A percentile compares a stretch with the other conserved stretches of the same genome.
These are phyloP conservation scores for Athrips mouffetella DNA, from an alignment of 2,888 invertebrate species.

Conservation along the genomic window DNA sequence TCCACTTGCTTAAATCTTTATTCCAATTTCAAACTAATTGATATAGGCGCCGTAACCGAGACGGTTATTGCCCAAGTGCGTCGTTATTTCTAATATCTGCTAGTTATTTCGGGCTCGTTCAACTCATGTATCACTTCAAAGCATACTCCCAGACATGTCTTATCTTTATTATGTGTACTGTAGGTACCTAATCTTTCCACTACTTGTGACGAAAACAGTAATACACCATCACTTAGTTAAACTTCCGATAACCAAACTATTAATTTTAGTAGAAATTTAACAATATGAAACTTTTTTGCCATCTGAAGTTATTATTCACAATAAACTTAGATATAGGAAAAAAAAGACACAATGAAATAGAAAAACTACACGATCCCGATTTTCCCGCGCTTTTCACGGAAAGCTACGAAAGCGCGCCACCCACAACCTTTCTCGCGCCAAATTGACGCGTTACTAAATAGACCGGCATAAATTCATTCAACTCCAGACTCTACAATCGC, in stretches of 20 bases:
- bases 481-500: conserved; percentile 56
- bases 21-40: neutral
- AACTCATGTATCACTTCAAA: conserved; percentile 55
- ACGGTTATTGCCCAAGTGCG: conserved; percentile 22
- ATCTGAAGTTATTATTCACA: neutral
- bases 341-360: neutral
- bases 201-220: conserved; percentile 13
- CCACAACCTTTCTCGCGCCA: conserved; percentile 70
- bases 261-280: too few species aligned
- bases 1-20: too few species aligned
- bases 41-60: conserved; percentile 3
- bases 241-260: conserved; percentile 10
- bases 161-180: conserved; percentile 56
- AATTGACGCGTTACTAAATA: conserved; percentile 76
- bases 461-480: conserved; percentile 77
- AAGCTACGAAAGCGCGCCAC: conserved; percentile 26
- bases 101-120: conserved; percentile 49
- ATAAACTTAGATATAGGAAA: neutral
- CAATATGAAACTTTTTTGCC: too few species aligned
- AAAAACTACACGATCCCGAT: conserved; percentile 27
- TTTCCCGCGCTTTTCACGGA: conserved; percentile 57
- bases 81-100: conserved; percentile 37
- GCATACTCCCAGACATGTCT: conserved; percentile 49
- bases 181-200: conserved; percentile 32
- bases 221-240: conserved; percentile 19